Conservation (phyloP, 2,113 vertebrate genomes). For the Tricholaema leucomelas region DNA sequence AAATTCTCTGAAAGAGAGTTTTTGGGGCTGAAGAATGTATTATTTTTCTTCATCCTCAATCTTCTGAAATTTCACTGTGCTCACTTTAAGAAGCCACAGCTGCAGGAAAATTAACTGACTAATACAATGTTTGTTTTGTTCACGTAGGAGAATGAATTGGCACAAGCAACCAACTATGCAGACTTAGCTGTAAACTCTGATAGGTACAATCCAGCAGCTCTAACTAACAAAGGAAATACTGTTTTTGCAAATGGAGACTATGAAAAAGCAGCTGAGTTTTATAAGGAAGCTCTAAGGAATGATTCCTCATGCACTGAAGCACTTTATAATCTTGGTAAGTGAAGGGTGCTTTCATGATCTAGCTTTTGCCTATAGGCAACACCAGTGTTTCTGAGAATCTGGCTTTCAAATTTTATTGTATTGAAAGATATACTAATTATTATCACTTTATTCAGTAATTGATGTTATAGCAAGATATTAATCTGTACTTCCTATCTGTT, state of each 20-base stretch:
- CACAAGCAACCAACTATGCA: constrained; percentile 90
- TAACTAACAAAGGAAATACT: constrained; percentile 96
- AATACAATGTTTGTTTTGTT: constrained; percentile 50
- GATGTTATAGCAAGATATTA: not conserved
- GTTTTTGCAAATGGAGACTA: constrained; percentile 87
- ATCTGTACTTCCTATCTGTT: not conserved
- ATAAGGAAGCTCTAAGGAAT: constrained; percentile 93
- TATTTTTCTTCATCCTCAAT: not conserved
- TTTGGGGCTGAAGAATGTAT: not conserved
- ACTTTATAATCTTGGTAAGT: constrained; percentile 94
- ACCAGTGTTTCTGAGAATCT: not conserved
- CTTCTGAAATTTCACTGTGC: not conserved
- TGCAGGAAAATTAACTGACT: not conserved
- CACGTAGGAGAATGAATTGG: constrained; percentile 88
- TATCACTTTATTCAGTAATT: not conserved
- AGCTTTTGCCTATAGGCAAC: not conserved
- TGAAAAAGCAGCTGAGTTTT: constrained; percentile 95
- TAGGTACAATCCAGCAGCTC: constrained; percentile 92
- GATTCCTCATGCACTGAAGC: constrained; percentile 97
- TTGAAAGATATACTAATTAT: not conserved
- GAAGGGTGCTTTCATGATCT: not conserved
- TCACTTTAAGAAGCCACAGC: not conserved
- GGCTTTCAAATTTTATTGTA: not conserved
- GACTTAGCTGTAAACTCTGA: constrained; percentile 93
- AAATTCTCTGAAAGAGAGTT: not conserved